These are phyloP conservation scores for Anaspis maculata DNA, from an alignment of 2,888 invertebrate genomes.

Conservation along the genomic window DNA sequence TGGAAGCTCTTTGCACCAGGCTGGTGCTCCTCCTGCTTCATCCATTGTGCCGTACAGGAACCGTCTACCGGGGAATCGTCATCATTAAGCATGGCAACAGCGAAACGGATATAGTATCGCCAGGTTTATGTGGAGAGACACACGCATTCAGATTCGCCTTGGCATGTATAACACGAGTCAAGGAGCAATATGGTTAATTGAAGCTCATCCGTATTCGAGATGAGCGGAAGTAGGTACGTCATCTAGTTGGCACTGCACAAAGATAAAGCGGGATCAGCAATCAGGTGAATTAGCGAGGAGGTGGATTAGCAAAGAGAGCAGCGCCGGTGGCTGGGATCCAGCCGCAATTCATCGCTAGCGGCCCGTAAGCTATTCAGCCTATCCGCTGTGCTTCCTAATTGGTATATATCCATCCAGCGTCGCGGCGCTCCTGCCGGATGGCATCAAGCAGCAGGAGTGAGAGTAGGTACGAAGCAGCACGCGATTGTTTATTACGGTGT, in stretches of 20 bases:
- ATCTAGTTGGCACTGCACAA: conserved; percentile 33
- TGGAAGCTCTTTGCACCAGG: too few relatives aligned
- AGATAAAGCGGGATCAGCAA: conserved; percentile 39
- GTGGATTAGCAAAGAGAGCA: conserved; percentile 40
- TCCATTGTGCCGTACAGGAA: too few relatives aligned
- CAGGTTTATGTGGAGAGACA: not conserved
- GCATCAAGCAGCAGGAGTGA: too few relatives aligned
- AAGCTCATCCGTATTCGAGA: conserved; percentile 35
- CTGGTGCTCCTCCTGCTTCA: too few relatives aligned
- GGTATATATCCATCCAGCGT: too few relatives aligned
- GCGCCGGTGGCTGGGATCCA: conserved; percentile 20
- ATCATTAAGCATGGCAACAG: too few relatives aligned
- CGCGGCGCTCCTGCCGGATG: too few relatives aligned
- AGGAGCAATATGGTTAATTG: conserved; percentile 39
- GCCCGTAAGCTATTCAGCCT: conserved; percentile 34
- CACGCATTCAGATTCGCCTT: conserved; percentile 11
- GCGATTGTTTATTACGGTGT: too few relatives aligned
- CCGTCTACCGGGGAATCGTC: too few relatives aligned
- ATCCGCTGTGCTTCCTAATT: conserved; percentile 22
- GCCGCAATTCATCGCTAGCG: conserved; percentile 35
- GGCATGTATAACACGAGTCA: conserved; percentile 29
- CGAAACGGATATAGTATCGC: too few relatives aligned
- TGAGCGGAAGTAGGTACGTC: conserved; percentile 32
- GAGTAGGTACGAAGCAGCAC: too few relatives aligned
- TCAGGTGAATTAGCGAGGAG: conserved; percentile 36